Conservation (phyloP, 1,140 invertebrate species). For the Leptonema lineaticorne region DNA sequence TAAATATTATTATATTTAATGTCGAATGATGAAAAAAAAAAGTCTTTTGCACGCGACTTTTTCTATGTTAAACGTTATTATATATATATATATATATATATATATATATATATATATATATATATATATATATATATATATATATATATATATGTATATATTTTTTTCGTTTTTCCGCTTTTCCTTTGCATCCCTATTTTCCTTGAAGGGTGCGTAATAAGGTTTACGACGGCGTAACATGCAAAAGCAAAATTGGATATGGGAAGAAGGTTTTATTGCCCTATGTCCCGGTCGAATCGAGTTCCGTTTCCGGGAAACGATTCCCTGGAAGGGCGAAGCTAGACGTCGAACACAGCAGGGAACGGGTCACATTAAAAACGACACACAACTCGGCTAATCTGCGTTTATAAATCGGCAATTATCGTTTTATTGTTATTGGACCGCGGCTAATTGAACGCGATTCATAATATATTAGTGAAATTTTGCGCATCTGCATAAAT, state of each 20-base stretch:
- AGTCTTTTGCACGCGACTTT: too few species aligned
- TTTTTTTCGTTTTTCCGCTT: conserved; percentile 24
- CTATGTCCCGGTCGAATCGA: conserved; percentile 18
- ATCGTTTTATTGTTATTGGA: conserved; percentile 15
- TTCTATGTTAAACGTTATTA: too few species aligned
- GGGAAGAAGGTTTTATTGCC: conserved; percentile 26
- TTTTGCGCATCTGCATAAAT: too few species aligned
- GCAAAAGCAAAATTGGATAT: conserved; percentile 29
- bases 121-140: too few species aligned
- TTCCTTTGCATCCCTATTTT: background rate
- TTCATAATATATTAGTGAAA: too few species aligned
- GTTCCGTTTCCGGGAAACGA: background rate
- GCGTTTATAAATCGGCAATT: conserved; percentile 11
- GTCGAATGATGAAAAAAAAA: too few species aligned
- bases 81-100: too few species aligned
- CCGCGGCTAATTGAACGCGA: conserved; percentile 13
- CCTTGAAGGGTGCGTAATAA: conserved; percentile 17
- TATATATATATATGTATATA: too few species aligned
- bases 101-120: too few species aligned
- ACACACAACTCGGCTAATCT: background rate
- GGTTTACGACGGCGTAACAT: conserved; percentile 26
- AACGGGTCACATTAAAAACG: conserved; percentile 6
- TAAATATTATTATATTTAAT: too few species aligned
- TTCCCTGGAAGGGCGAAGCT: background rate
- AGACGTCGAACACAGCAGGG: background rate